These are phyloP conservation scores for Cynoglossus semilaevis DNA, from an alignment of 2,113 vertebrate genomes.

Conservation along the genomic window DNA sequence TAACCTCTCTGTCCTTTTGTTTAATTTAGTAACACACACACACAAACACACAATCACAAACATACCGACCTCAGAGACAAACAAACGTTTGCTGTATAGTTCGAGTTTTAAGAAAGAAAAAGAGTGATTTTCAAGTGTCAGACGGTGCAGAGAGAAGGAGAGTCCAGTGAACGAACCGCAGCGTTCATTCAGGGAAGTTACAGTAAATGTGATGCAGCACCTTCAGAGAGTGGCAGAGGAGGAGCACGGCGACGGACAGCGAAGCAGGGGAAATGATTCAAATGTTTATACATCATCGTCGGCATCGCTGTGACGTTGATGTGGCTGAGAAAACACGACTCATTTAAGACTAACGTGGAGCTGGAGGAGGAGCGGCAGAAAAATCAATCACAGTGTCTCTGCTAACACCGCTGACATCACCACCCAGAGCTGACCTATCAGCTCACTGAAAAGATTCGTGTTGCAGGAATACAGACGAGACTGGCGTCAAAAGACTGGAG, in stretches of 20 bases:
- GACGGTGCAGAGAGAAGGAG: slow-evolving; percentile 19
- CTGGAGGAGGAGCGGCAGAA: slow-evolving; percentile 6
- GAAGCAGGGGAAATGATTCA: background rate
- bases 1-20: too few species aligned
- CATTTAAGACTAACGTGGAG: slow-evolving; percentile 18
- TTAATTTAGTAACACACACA: background rate
- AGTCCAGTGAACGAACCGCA: slow-evolving; percentile 14
- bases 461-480: background rate
- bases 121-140: slow-evolving; percentile 35
- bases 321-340: slow-evolving; percentile 15
- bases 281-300: too few species aligned
- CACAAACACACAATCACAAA: slow-evolving; percentile 18
- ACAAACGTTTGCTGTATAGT: slow-evolving; percentile 54
- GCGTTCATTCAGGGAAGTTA: slow-evolving; percentile 55
- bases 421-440: slow-evolving; percentile 18
- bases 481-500: slow-evolving; percentile 13
- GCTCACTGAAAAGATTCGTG: slow-evolving; percentile 1
- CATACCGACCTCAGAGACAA: slow-evolving; percentile 38
- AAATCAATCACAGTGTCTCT: slow-evolving; percentile 47
- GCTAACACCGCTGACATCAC: slow-evolving; percentile 19
- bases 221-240: slow-evolving; percentile 65
- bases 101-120: slow-evolving; percentile 25
- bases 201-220: slow-evolving; percentile 75
- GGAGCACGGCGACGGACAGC: slow-evolving; percentile 31
- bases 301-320: background rate